These are phyloP conservation scores for Eurypyga helias DNA, from an alignment of 2,113 vertebrate genomes.

Conservation along the genomic window DNA sequence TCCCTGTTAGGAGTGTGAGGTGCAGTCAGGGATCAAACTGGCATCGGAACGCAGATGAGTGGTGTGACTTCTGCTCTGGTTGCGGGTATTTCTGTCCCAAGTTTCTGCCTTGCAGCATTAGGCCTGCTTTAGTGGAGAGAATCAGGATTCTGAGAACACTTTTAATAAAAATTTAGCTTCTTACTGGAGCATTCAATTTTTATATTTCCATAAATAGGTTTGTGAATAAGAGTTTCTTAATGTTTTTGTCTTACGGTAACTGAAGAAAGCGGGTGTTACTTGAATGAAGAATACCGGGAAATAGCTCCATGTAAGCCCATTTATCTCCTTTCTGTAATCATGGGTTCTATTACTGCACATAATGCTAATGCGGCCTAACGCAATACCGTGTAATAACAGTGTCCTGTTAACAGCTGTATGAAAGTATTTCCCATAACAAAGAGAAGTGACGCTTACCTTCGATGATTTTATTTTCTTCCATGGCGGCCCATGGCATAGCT, in stretches of 20 bases:
- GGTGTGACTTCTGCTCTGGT: neutral
- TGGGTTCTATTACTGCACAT: neutral
- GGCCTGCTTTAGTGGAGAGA: neutral
- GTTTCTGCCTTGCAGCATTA: neutral
- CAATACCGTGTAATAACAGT: neutral
- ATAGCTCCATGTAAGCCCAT: neutral
- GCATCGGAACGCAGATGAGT: neutral
- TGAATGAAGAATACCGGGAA: neutral
- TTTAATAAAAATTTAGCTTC: neutral
- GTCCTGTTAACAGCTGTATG: neutral
- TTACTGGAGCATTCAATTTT: neutral
- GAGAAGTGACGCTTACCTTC: neutral
- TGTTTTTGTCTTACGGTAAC: neutral
- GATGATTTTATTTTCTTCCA: neutral
- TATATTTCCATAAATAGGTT: neutral
- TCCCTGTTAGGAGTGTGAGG: neutral
- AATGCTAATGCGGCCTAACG: neutral
- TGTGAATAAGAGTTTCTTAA: neutral
- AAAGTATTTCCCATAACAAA: neutral
- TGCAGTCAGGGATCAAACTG: neutral
- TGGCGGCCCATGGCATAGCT: neutral
- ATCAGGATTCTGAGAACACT: neutral
- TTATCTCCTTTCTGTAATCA: neutral
- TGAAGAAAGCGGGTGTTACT: neutral
- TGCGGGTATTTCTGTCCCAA: neutral